These are phyloP conservation scores for Paraescarpia echinospica DNA, from an alignment of 1,140 invertebrate genomes.

Conservation along the genomic window DNA sequence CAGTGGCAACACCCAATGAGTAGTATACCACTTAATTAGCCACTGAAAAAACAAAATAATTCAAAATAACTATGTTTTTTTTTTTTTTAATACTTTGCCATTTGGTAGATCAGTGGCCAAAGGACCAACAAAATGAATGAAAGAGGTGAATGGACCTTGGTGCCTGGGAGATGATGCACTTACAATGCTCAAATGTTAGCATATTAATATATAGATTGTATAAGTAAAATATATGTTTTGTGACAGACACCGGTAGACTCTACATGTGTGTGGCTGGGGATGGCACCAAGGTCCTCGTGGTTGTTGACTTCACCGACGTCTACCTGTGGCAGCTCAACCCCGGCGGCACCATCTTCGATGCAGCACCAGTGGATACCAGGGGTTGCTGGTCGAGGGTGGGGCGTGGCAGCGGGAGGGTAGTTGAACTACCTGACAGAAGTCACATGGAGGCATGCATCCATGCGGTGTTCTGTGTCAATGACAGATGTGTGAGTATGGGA, in stretches of 20 bases:
- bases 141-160: no score
- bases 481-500: conserved; percentile 34
- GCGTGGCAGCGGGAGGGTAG: conserved; percentile 36
- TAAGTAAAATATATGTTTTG: neutral
- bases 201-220: neutral
- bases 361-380: conserved; percentile 36
- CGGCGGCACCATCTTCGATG: conserved; percentile 33
- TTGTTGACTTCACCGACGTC: conserved; percentile 36
- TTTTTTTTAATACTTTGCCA: no score
- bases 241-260: neutral
- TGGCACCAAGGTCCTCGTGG: conserved; percentile 43
- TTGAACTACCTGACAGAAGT: conserved; percentile 34
- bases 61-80: no score
- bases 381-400: conserved; percentile 47
- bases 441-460: conserved; percentile 39
- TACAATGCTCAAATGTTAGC: no score
- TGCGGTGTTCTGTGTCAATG: conserved; percentile 43
- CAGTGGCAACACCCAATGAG: no score
- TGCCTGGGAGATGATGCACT: no score
- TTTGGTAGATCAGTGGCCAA: no score
- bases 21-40: no score
- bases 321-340: conserved; percentile 49
- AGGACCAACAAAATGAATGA: no score
- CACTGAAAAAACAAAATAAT: no score
- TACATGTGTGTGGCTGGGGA: conserved; percentile 44